Base-by-base conservation (phyloP, 1,140 invertebrate species). In the Megalopta genalis region DNA sequence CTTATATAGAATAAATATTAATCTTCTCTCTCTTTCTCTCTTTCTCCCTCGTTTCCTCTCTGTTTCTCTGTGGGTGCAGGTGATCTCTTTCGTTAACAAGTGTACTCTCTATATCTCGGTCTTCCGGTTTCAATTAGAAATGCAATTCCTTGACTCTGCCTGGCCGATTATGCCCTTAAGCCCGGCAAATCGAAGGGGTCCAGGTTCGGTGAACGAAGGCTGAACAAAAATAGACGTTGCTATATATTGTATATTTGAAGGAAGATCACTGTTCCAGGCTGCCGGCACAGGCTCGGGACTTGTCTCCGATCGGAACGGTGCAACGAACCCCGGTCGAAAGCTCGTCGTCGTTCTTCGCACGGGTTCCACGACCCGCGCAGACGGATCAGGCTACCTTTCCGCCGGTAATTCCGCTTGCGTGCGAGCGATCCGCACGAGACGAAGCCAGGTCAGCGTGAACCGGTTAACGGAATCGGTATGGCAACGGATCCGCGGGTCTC, bases 11-110 rank as follows among this genome's bases (percentile, higher is more conserved):
- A 84, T 79, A 86, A 84, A 79, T 52, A 32, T 84, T 57, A 60
- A 69, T 59, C 32, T 42, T 52, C 32, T 32, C 60, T 71, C 37
- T 77, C 52, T 52, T 52, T 71, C 37, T 77, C 49, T 67, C 39
- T 39, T 12, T 42, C 52, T 52, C 65, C 67, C 37, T 68, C 49
- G 42, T 23, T 39, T 7, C 62, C 60, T 70, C 32, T 54, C 23
- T 25, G 77, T 68, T 21, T 71, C 25, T 72, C 39, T 82, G 52
- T 69, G 54, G 54, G 85, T 85, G 84, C 84, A 74, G 46, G 64
- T 82, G 80, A 77, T 80, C 42, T 82, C 32, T 7, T 64, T 83
- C 81, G 62, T 84, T 87, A 87, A 87, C 86, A 84, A 87, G 86
- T 87, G 86, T 77, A 65, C 46, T 75, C 54, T 46, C 14, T 46